phyloP scores from a whole-genome alignment of 2,888 invertebrate species.

The Griposia aprilina region DNA sequence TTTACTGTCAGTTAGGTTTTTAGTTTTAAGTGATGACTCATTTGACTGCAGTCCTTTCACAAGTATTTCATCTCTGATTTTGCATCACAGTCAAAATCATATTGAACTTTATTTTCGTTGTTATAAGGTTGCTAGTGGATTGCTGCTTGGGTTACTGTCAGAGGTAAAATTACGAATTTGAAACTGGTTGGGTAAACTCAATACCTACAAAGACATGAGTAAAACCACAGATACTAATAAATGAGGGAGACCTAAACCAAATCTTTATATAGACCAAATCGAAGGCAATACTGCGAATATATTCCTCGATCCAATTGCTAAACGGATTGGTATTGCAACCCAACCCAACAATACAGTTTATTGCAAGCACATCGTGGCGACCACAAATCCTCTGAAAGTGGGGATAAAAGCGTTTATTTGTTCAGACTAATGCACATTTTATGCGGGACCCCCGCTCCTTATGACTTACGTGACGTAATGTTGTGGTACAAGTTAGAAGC shows the following conservation, averaged over 20 bases:
- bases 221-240: conserved; percentile 33
- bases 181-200: neutral
- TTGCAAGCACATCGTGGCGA: conserved; percentile 76
- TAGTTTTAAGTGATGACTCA: neutral
- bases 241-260: conserved; percentile 26
- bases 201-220: neutral
- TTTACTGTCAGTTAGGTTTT: neutral
- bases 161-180: too few relatives aligned
- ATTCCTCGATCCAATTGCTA: conserved; percentile 63
- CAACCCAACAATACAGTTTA: conserved; percentile 71
- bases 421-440: conserved; percentile 89
- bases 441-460: conserved; percentile 85
- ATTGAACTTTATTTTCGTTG: neutral
- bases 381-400: conserved; percentile 84
- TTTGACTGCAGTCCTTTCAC: too few relatives aligned
- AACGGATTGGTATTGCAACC: conserved; percentile 64
- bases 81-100: neutral
- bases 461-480: conserved; percentile 87
- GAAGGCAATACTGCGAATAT: conserved; percentile 40
- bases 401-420: conserved; percentile 88
- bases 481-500: conserved; percentile 64
- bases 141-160: neutral
- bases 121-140: neutral
- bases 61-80: neutral
- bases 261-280: conserved; percentile 47